Conservation (phyloP, 2,113 vertebrate genomes). For the Silurus asotus region DNA sequence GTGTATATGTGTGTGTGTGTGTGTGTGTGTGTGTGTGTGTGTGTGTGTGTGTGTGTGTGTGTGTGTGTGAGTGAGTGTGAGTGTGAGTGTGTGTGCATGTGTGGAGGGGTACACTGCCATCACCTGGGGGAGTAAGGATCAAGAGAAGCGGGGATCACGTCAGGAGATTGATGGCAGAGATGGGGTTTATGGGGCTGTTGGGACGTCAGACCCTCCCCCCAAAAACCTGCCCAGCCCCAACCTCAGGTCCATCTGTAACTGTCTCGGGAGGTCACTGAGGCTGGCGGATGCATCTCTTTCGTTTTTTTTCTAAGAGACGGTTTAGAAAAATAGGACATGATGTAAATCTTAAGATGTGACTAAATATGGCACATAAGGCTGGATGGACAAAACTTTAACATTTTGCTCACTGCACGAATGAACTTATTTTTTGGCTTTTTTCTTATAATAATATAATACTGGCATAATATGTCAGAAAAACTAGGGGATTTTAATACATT, state of each 20-base stretch:
- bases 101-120: constrained; percentile 51
- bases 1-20: neutral
- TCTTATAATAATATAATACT: constrained; percentile 17
- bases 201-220: constrained; percentile 53
- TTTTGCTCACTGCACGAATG: constrained; percentile 42
- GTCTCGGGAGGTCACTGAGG: constrained; percentile 63
- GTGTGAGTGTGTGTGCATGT: neutral
- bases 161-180: constrained; percentile 72
- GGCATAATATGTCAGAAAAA: constrained; percentile 56
- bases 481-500: constrained; percentile 21
- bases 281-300: constrained; percentile 47
- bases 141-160: constrained; percentile 61
- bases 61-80: neutral
- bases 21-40: constrained; percentile 17
- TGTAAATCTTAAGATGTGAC: neutral
- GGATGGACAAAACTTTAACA: constrained; percentile 6
- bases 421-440: constrained; percentile 54
- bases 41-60: constrained; percentile 2
- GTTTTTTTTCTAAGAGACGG: constrained; percentile 19
- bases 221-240: constrained; percentile 53
- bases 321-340: neutral
- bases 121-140: constrained; percentile 65
- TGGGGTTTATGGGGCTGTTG: constrained; percentile 59
- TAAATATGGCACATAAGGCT: constrained; percentile 31
- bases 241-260: constrained; percentile 70